These are phyloP conservation scores for Buphagus erythrorhynchus DNA, from an alignment of 2,797 vertebrate genomes.

Conservation along the genomic window DNA sequence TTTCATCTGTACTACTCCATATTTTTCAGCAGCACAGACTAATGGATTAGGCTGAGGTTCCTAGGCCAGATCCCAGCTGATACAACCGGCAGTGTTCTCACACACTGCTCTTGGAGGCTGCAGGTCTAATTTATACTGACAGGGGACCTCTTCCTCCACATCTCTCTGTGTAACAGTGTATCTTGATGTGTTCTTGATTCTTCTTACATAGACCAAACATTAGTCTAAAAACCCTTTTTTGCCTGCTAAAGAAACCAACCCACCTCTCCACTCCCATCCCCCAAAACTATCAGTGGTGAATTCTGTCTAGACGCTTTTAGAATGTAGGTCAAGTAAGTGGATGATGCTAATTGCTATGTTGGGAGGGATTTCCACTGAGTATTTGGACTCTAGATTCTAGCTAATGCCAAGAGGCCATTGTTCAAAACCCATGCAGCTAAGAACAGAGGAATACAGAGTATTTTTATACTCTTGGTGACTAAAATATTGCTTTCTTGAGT, in stretches of 20 bases:
- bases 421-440: slow-evolving; percentile 12
- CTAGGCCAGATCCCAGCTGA: background rate
- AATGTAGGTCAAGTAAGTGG: slow-evolving; percentile 62
- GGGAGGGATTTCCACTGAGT: slow-evolving; percentile 63
- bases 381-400: slow-evolving; percentile 58
- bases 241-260: background rate
- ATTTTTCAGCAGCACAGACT: background rate
- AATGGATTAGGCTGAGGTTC: background rate
- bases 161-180: background rate
- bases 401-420: slow-evolving; percentile 49
- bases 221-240: background rate
- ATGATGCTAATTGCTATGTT: slow-evolving; percentile 30
- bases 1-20: background rate
- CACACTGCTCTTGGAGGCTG: background rate
- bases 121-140: background rate
- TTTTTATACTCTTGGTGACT: slow-evolving; percentile 55
- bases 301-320: slow-evolving; percentile 45
- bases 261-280: background rate
- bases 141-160: background rate
- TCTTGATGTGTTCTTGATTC: background rate
- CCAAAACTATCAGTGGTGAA: background rate
- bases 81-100: background rate
- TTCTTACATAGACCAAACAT: background rate
- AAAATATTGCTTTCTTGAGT: slow-evolving; percentile 65
- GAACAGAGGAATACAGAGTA: slow-evolving; percentile 30